Conservation (phyloP, 53 echinoderm and acorn worm species). For the Astropecten irregularis region DNA sequence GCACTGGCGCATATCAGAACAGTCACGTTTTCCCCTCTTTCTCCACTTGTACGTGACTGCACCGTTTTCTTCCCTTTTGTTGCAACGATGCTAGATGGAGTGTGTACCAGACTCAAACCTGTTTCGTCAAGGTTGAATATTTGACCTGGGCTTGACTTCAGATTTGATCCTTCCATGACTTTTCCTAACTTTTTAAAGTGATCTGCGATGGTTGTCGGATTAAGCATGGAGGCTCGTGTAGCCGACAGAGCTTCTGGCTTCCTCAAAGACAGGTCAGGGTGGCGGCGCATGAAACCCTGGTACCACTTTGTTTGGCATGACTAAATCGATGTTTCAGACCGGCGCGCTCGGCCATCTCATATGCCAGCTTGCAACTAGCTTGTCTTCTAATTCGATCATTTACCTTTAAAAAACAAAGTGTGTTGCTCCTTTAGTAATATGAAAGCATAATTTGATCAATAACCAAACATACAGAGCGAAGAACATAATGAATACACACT, state of each 20-base stretch:
- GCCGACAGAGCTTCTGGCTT: conserved; percentile 61
- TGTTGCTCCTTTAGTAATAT: too few relatives aligned
- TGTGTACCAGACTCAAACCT: conserved; percentile 32
- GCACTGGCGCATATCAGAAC: conserved; percentile 35
- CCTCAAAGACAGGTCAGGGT: conserved; percentile 57
- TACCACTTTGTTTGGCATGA: conserved; percentile 59
- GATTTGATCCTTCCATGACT: not conserved
- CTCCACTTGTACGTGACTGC: conserved; percentile 32
- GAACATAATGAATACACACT: too few relatives aligned
- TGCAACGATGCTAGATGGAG: conserved; percentile 30
- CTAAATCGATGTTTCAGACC: conserved; percentile 56
- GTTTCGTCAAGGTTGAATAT: conserved; percentile 45
- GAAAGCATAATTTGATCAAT: too few relatives aligned
- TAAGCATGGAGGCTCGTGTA: conserved; percentile 46
- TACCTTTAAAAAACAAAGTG: too few relatives aligned
- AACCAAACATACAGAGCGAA: too few relatives aligned
- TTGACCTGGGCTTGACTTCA: conserved; percentile 32
- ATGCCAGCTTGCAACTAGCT: conserved; percentile 51
- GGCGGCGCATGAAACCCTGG: conserved; percentile 40
- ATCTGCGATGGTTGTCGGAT: conserved; percentile 19
- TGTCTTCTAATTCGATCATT: too few relatives aligned
- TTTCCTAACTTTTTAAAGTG: conserved; percentile 33
- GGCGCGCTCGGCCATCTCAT: conserved; percentile 55
- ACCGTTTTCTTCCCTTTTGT: conserved; percentile 43
- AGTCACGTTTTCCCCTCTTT: conserved; percentile 28